Conservation (phyloP, 2,797 vertebrate genomes). For the Picus viridis region DNA sequence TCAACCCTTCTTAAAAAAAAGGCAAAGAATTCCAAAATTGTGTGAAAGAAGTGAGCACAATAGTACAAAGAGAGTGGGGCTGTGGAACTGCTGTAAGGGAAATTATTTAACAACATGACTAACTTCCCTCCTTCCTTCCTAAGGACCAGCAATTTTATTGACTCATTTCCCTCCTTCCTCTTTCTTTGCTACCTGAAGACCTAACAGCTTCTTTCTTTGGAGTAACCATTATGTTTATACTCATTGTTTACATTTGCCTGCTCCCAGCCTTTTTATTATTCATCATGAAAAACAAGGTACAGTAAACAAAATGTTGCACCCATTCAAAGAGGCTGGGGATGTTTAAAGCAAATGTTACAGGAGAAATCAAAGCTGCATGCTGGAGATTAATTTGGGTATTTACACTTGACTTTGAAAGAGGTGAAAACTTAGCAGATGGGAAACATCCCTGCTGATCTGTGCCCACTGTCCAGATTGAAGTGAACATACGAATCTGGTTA, state of each 20-base stretch:
- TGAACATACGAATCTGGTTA: background rate
- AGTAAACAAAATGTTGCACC: constrained; percentile 33
- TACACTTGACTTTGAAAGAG: background rate
- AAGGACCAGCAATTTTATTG: constrained; percentile 34
- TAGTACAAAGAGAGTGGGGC: constrained; percentile 10
- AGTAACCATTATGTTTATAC: constrained; percentile 36
- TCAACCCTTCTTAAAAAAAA: background rate
- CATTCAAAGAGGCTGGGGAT: background rate
- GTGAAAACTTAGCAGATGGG: background rate
- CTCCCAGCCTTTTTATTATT: background rate
- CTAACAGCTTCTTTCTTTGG: constrained; percentile 18
- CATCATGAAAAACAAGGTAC: constrained; percentile 5
- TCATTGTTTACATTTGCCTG: constrained; percentile 43
- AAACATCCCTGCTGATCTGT: background rate
- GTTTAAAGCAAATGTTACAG: background rate
- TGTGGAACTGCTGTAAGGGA: constrained; percentile 36
- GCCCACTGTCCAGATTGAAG: background rate
- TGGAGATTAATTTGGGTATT: background rate
- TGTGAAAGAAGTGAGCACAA: constrained; percentile 26
- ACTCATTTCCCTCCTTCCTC: constrained; percentile 72
- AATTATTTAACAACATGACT: constrained; percentile 57
- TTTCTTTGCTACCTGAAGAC: constrained; percentile 50
- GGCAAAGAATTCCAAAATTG: constrained; percentile 5
- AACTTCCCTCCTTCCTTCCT: constrained; percentile 72
- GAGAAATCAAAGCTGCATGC: background rate